Evolutionary conservation across 2,888 invertebrate genomes (phyloP), one percentile per base, ranked within the genome.

Genomic region (Diploptera punctata): DNA sequence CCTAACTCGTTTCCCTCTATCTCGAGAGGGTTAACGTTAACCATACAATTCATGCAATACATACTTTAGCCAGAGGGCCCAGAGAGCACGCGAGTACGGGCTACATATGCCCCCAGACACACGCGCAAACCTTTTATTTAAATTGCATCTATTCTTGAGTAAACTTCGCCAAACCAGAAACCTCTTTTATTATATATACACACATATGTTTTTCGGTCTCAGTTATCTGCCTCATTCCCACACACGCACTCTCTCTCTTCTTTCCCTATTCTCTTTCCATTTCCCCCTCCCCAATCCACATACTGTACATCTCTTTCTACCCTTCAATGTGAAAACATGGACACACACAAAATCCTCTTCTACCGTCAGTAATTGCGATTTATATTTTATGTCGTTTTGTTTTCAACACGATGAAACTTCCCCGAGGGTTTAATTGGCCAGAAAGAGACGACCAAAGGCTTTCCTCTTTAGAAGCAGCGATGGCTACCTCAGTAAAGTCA

Each of bases 81-180:
- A 52, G 10, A 67, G 7, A 31, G 9, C 7, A 67, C 7, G 47
- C 18, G n/a, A 13, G 21, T 52, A 52, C 21, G 21, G n/a, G 21
- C 52, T 18, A 24, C 33, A n/a, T n/a, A n/a, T 21, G 43, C 62
- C 43, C 61, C 62, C 43, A 38, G 38, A n/a, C 21, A 38, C 62
- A 38, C 19, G 13, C 29, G 71, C 68, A 71, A 75, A 76, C 75
- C 76, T 76, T 76, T 76, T 73, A 76, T 75, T 72, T 68, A 75
- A 75, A 76, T 76, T 76, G 75, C 75, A 76, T 75, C 74, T 73
- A 76, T 76, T 75, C 74, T 74, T 75, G 65, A 73, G 74, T 67
- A 73, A 75, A 75, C 74, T 73, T 70, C 21, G 43, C 29, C 68
- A 38, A 31, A 31, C 52, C 31, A 33, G 33, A 43, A 68, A 68